Evolutionary conservation across 2,888 invertebrate species (phyloP).

Genomic region (Plagiodera versicolora): DNA sequence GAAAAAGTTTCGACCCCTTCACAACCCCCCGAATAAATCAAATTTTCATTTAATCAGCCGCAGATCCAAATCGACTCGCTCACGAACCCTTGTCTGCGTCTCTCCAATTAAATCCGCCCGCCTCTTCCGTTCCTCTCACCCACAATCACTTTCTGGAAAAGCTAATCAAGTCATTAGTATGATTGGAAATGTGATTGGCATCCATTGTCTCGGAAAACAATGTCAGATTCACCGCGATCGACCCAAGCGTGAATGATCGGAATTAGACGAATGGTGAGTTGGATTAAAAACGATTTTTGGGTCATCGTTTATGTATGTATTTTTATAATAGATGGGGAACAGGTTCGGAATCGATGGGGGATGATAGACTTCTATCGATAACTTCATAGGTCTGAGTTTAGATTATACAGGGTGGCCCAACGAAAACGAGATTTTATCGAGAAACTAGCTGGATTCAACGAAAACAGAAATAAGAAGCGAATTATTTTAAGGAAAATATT

Average conservation of each 20-base stretch:
- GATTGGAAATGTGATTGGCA: conserved; percentile 14
- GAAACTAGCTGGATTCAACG: too few relatives aligned
- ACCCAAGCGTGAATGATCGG: neutral
- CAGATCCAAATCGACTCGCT: neutral
- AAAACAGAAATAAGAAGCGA: too few relatives aligned
- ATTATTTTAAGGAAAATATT: too few relatives aligned
- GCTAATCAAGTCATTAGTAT: conserved; percentile 20
- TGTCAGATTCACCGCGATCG: neutral
- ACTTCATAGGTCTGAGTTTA: too few relatives aligned
- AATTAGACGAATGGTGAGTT: neutral
- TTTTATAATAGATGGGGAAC: neutral
- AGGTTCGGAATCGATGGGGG: neutral
- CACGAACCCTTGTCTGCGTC: neutral
- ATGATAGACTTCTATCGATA: too few relatives aligned
- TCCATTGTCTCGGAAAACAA: conserved; percentile 15
- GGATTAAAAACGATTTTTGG: neutral
- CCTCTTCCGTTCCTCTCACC: neutral
- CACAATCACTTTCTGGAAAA: conserved; percentile 14
- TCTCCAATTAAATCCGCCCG: neutral
- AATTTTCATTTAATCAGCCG: neutral
- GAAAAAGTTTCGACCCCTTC: neutral
- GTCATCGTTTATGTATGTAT: neutral
- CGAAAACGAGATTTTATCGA: too few relatives aligned
- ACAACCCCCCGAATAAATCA: neutral
- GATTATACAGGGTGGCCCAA: too few relatives aligned